These are phyloP conservation scores for Zalophus californianus DNA, from an alignment of 2,797 vertebrate genomes.

Conservation along the genomic window DNA sequence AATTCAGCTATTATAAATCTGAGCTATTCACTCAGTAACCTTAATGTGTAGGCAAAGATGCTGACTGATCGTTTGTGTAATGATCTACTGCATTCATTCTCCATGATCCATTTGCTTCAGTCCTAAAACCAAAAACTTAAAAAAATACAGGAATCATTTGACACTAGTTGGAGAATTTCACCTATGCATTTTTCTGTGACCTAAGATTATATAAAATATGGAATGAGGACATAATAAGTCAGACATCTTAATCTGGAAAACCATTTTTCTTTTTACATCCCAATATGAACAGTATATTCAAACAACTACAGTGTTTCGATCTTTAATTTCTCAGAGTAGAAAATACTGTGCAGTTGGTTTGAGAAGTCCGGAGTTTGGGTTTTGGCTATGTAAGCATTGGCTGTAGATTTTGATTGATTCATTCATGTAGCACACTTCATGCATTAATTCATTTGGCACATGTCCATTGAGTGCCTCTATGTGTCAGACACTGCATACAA, in stretches of 20 bases:
- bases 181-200: not conserved
- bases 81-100: conserved; percentile 68
- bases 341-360: conserved; percentile 4
- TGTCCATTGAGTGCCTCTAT: not conserved
- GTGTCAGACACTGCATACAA: not conserved
- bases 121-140: conserved; percentile 64
- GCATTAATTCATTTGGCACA: conserved; percentile 16
- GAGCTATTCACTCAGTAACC: conserved; percentile 57
- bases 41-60: conserved; percentile 49
- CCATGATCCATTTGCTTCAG: conserved; percentile 61
- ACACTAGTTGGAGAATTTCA: conserved; percentile 44
- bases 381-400: not conserved
- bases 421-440: not conserved
- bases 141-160: conserved; percentile 41
- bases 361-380: not conserved
- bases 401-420: conserved; percentile 4
- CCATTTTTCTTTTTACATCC: not conserved
- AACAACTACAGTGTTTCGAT: not conserved
- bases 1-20: conserved; percentile 76
- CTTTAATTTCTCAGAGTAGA: not conserved
- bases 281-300: not conserved
- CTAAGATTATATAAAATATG: conserved; percentile 32
- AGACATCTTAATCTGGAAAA: conserved; percentile 45
- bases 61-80: conserved; percentile 66
- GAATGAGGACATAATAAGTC: not conserved